Evolutionary conservation across 1,140 invertebrate species (phyloP).

Genomic region (Proctacanthus coquilletti): DNA sequence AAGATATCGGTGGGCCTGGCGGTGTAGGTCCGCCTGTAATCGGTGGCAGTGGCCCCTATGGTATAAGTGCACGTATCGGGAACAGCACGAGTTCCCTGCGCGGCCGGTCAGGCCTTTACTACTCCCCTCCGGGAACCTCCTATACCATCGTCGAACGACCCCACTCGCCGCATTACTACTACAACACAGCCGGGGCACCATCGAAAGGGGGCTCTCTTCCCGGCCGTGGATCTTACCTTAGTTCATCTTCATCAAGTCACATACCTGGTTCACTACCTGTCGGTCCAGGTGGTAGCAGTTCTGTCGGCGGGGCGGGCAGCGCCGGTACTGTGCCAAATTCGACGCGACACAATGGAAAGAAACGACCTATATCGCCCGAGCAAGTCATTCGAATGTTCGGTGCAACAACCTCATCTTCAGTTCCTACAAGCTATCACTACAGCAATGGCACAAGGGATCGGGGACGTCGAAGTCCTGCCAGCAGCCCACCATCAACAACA

Average conservation of each 20-base stretch:
- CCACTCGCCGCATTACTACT: slow-evolving; percentile 45
- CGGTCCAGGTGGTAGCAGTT: slow-evolving; percentile 14
- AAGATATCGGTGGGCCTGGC: slow-evolving; percentile 13
- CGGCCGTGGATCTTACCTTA: slow-evolving; percentile 41
- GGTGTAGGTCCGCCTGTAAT: slow-evolving; percentile 10
- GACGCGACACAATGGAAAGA: slow-evolving; percentile 35
- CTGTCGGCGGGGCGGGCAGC: slow-evolving; percentile 11
- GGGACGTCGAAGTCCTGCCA: slow-evolving; percentile 46
- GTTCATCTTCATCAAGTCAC: slow-evolving; percentile 33
- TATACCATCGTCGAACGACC: slow-evolving; percentile 73
- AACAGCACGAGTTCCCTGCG: slow-evolving; percentile 28
- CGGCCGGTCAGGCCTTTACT: slow-evolving; percentile 43
- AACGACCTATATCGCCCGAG: slow-evolving; percentile 59
- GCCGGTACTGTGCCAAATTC: slow-evolving; percentile 26
- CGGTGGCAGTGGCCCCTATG: slow-evolving; percentile 11
- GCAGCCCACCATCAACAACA: slow-evolving; percentile 54
- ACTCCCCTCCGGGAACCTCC: slow-evolving; percentile 56
- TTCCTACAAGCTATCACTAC: slow-evolving; percentile 31
- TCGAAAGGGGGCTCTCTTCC: slow-evolving; percentile 29
- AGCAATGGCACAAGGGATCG: slow-evolving; percentile 26
- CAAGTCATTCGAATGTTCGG: slow-evolving; percentile 54
- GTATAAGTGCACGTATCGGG: slow-evolving; percentile 19
- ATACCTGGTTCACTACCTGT: slow-evolving; percentile 30
- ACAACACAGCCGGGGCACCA: slow-evolving; percentile 26
- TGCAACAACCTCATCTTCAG: slow-evolving; percentile 30